Conservation (phyloP, 2,113 vertebrate species). For the Cebus imitator region DNA sequence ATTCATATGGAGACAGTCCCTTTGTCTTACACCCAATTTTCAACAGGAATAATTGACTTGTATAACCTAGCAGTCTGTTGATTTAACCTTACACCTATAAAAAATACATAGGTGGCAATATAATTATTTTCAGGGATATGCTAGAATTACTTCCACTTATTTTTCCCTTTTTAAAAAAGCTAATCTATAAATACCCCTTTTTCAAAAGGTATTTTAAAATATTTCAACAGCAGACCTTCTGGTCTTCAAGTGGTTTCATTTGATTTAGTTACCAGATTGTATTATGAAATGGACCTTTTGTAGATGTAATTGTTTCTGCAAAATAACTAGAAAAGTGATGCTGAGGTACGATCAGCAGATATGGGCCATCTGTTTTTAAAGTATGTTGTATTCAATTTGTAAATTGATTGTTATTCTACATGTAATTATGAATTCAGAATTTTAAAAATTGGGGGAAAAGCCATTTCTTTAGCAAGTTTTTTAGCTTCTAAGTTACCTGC, state of each 20-base stretch:
- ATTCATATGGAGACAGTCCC: not conserved
- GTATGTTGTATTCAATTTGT: constrained; percentile 85
- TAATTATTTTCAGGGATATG: constrained; percentile 75
- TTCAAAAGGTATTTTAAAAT: constrained; percentile 62
- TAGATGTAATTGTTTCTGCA: constrained; percentile 81
- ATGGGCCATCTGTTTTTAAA: constrained; percentile 78
- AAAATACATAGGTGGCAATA: constrained; percentile 57
- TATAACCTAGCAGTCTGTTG: constrained; percentile 62
- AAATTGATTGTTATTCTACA: constrained; percentile 81
- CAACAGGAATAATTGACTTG: constrained; percentile 11
- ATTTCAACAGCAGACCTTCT: constrained; percentile 73
- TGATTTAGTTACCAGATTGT: constrained; percentile 77
- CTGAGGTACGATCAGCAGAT: constrained; percentile 79
- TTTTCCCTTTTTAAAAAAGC: constrained; percentile 73
- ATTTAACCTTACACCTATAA: constrained; percentile 56
- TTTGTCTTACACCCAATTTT: constrained; percentile 66
- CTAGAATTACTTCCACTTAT: constrained; percentile 73
- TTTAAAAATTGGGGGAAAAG: constrained; percentile 43
- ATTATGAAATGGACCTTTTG: constrained; percentile 76
- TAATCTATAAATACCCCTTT: constrained; percentile 39
- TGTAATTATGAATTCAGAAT: constrained; percentile 78
- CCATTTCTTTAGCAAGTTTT: not conserved
- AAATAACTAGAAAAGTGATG: constrained; percentile 78
- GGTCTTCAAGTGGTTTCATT: constrained; percentile 71
- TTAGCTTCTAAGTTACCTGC: constrained; percentile 24